These are phyloP conservation scores for Petroica traversi DNA, from an alignment of 2,113 vertebrate genomes.

Conservation along the genomic window DNA sequence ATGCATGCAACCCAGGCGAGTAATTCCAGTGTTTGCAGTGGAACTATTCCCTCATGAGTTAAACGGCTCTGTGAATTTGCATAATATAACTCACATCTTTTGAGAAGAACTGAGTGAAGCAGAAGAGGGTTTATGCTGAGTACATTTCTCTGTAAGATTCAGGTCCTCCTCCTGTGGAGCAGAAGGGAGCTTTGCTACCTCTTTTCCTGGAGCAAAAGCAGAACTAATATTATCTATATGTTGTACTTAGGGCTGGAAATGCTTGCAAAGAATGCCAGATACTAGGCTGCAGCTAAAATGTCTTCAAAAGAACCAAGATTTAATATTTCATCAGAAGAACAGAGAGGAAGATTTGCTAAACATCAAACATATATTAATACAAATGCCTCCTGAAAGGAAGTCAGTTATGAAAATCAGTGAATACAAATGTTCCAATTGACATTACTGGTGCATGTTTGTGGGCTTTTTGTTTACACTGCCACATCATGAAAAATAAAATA, in stretches of 20 bases:
- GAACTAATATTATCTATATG: neutral
- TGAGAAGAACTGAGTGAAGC: constrained; percentile 28
- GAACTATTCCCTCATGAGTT: neutral
- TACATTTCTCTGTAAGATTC: constrained; percentile 12
- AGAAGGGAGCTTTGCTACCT: neutral
- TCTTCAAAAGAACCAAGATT: constrained; percentile 52
- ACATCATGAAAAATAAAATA: constrained; percentile 71
- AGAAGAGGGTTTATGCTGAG: neutral
- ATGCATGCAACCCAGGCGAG: neutral
- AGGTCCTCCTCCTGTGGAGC: neutral
- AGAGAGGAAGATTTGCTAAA: constrained; percentile 55
- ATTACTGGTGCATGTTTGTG: constrained; percentile 57
- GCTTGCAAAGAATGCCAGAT: constrained; percentile 11
- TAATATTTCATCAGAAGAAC: constrained; percentile 63
- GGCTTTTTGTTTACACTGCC: constrained; percentile 67
- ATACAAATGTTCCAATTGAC: constrained; percentile 71
- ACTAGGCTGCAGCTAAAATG: neutral
- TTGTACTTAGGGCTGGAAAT: neutral
- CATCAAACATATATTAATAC: constrained; percentile 68
- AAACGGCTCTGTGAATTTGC: neutral
- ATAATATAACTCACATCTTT: too few species aligned
- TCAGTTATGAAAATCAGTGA: constrained; percentile 63
- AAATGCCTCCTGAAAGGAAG: constrained; percentile 67
- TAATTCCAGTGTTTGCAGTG: neutral
- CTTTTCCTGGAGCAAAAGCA: neutral